These are phyloP conservation scores for Hermaeophaga mercurialis DNA, from an alignment of 2,888 invertebrate genomes.

Conservation along the genomic window DNA sequence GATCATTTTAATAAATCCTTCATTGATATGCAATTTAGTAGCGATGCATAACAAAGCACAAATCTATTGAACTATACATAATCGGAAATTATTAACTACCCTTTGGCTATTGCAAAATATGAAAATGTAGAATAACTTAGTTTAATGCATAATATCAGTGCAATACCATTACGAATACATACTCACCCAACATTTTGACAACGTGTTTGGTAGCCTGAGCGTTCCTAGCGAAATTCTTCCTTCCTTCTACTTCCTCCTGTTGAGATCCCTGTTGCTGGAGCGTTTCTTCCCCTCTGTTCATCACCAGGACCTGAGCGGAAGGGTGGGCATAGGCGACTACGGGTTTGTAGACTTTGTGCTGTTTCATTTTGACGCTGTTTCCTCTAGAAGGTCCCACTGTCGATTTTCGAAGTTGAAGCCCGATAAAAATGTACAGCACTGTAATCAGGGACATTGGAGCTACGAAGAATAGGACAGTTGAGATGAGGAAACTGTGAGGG, in stretches of 20 bases:
- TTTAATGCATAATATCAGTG: too few species aligned
- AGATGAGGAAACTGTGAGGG: conserved; percentile 60
- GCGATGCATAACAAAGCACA: too few species aligned
- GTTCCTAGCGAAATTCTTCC: conserved; percentile 55
- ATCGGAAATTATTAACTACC: too few species aligned
- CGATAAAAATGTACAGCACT: conserved; percentile 61
- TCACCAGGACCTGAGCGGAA: conserved; percentile 39
- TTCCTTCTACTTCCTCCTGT: conserved; percentile 51
- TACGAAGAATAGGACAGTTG: conserved; percentile 65
- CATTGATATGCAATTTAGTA: too few species aligned
- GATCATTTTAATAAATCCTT: too few species aligned
- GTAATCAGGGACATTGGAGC: conserved; percentile 66
- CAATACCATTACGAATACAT: too few species aligned
- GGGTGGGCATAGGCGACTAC: conserved; percentile 39
- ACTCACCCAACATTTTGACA: conserved; percentile 66
- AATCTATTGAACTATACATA: too few species aligned
- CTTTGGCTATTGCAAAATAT: too few species aligned
- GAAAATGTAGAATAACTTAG: too few species aligned
- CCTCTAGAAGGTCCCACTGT: conserved; percentile 49
- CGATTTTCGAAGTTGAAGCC: conserved; percentile 55
- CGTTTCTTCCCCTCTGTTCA: conserved; percentile 39
- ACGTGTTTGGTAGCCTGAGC: conserved; percentile 56
- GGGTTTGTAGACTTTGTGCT: conserved; percentile 47
- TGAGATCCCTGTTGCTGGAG: conserved; percentile 27
- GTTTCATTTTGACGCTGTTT: conserved; percentile 53